phyloP scores from a whole-genome alignment of 1,140 invertebrate species.

The Leptopilina boulardi region DNA sequence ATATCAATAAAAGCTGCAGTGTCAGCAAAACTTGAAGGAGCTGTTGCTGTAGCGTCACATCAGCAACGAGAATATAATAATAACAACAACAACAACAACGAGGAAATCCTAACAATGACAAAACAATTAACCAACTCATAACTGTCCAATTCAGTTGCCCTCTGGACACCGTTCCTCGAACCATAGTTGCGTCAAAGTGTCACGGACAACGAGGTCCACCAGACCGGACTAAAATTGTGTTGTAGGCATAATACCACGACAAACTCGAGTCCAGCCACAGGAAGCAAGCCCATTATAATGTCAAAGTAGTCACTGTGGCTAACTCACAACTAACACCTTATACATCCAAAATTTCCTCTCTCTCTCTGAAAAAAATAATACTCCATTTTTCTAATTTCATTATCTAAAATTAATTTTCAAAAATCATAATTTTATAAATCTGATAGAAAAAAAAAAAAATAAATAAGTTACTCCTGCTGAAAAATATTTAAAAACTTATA shows the following conservation, averaged over 20 bases:
- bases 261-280: slow-evolving; percentile 45
- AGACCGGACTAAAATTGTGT: slow-evolving; percentile 72
- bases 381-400: too few relatives aligned
- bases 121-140: slow-evolving; percentile 75
- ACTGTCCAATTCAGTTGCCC: slow-evolving; percentile 66
- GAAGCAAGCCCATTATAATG: slow-evolving; percentile 9
- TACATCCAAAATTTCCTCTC: too few relatives aligned
- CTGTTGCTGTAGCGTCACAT: slow-evolving; percentile 19
- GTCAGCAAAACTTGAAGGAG: background rate
- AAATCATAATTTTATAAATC: too few relatives aligned
- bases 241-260: slow-evolving; percentile 63
- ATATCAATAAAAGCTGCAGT: background rate
- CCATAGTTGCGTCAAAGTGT: slow-evolving; percentile 73
- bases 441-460: too few relatives aligned
- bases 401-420: too few relatives aligned
- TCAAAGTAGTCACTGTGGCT: background rate
- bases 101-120: slow-evolving; percentile 66
- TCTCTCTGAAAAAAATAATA: too few relatives aligned
- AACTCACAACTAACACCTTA: background rate
- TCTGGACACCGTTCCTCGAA: slow-evolving; percentile 58
- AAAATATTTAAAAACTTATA: background rate
- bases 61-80: slow-evolving; percentile 32
- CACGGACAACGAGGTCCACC: slow-evolving; percentile 71
- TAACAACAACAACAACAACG: slow-evolving; percentile 46
- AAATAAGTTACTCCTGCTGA: too few relatives aligned